Base-by-base conservation (phyloP, 2,797 vertebrate genomes). In the Luscinia luscinia region DNA sequence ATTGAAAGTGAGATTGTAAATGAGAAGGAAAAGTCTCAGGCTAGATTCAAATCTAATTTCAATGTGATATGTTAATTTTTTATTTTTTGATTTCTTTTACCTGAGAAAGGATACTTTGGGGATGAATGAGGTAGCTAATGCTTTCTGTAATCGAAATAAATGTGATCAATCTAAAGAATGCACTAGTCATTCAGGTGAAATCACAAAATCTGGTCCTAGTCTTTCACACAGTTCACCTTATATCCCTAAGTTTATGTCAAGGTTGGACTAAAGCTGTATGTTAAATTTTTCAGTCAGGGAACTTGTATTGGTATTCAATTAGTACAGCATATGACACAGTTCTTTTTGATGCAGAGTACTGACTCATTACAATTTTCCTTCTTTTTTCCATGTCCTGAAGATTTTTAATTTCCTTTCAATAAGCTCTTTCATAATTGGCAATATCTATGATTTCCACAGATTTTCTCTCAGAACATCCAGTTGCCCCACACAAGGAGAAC, bases 151-250 rank as follows among this genome's bases (percentile, higher is more conserved):
- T 57, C 9, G 82, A 62, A 30, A 70, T 3, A 64, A 78, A 72
- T 36, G 9, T 19, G 12, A 59, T 49, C 14, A 51, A 40, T 63
- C 20, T 38, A 18, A 59, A 49, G 40, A 52, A 38, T 15, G 5
- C 24, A 34, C 28, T 17, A 32, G 15, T 76, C 11, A 45, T 62
- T 51, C 46, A 43, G 43, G 45, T 6, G 4, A 63, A 75, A 90
- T 58, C 15, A 46, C 8, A 55, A 51, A 84, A 75, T 40, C 8
- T 72, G 15, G 6, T 54, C 14, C 28, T 70, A 28, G 40, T 75
- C 54, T 76, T 79, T 61, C 17, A 69, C 6, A 27, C 0, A 0
- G 2, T 49, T 22, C 80, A 22, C 9, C 7, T 68, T 34, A 21
- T 38, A 61, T 23, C 5, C 30, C 22, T 13, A 41, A 72, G 15